A percentile compares a stretch with the other conserved stretches of the same genome.
phyloP scores from a whole-genome alignment of 92 coral and sea anemone genomes.

The Bergia puertoricense region DNA sequence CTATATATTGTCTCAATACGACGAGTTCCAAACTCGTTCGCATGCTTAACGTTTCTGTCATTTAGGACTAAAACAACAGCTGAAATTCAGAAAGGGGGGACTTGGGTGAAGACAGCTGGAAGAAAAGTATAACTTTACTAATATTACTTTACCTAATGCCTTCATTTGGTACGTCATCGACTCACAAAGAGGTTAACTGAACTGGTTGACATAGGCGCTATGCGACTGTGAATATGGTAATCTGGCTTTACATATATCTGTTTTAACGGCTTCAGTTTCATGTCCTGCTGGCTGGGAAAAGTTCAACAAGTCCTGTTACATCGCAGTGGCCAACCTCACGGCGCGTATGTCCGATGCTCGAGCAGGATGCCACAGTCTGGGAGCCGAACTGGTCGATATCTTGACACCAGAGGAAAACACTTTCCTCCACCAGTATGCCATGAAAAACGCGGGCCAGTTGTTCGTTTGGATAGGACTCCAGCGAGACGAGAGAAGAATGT shows the following conservation, averaged over 20 bases:
- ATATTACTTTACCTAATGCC: no score
- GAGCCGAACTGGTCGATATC: slow-evolving; percentile 32
- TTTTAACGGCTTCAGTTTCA: not conserved
- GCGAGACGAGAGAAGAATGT: slow-evolving; percentile 9
- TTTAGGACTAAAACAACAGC: no score
- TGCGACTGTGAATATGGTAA: not conserved
- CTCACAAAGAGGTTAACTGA: not conserved
- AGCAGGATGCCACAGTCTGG: slow-evolving; percentile 23
- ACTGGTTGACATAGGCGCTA: not conserved
- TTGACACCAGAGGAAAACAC: slow-evolving; percentile 15
- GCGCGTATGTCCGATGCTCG: slow-evolving; percentile 16
- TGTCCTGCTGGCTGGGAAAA: slow-evolving; percentile 33
- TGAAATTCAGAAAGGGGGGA: no score
- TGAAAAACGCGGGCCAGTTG: not conserved
- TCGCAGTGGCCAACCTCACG: slow-evolving; percentile 1
- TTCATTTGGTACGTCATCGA: no score
- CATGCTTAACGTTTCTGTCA: no score
- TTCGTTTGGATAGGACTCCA: slow-evolving; percentile 14
- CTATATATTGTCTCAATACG: no score
- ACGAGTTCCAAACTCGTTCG: no score
- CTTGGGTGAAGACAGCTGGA: no score
- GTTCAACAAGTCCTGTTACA: slow-evolving; percentile 27
- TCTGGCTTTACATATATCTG: no score
- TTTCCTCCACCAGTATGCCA: slow-evolving; percentile 10
- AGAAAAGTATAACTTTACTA: no score